A percentile compares a stretch with the other conserved stretches of the same genome.
Conservation (phyloP, 1,140 invertebrate species). For the Pachypsylla venusta region DNA sequence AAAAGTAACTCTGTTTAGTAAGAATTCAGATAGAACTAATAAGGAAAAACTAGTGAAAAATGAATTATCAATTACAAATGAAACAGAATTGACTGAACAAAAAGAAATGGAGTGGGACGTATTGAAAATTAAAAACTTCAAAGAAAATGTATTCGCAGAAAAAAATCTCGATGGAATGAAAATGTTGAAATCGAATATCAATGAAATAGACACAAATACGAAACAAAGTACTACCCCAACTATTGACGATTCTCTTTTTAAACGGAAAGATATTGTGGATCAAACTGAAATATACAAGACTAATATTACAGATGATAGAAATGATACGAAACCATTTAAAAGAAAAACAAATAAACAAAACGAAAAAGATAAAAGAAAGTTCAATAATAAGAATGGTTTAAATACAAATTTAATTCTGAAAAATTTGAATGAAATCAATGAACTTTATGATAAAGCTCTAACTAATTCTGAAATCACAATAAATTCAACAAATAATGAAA, state of each 20-base stretch:
- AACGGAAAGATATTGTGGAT: not conserved
- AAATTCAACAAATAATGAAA: not conserved
- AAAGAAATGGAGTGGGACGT: too few species aligned
- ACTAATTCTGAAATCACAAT: not conserved
- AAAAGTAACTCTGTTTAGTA: too few species aligned
- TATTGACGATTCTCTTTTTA: too few species aligned
- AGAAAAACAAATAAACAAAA: not conserved
- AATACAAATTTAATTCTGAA: not conserved
- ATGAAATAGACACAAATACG: too few species aligned
- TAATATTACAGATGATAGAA: not conserved
- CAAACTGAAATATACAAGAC: not conserved
- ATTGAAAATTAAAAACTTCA: not conserved
- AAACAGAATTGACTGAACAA: too few species aligned
- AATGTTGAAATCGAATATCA: not conserved
- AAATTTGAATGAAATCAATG: constrained; percentile 5
- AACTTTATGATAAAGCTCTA: constrained; percentile 3
- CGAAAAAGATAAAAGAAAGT: constrained; percentile 1
- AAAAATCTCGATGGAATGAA: not conserved
- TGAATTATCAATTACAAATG: too few species aligned
- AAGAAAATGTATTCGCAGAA: not conserved
- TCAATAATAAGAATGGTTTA: not conserved
- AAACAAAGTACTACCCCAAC: too few species aligned
- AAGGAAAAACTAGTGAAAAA: too few species aligned
- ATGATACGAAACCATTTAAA: not conserved
- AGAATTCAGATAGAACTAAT: too few species aligned